These are phyloP conservation scores for Grus americana DNA, from an alignment of 2,113 vertebrate genomes.

Conservation along the genomic window DNA sequence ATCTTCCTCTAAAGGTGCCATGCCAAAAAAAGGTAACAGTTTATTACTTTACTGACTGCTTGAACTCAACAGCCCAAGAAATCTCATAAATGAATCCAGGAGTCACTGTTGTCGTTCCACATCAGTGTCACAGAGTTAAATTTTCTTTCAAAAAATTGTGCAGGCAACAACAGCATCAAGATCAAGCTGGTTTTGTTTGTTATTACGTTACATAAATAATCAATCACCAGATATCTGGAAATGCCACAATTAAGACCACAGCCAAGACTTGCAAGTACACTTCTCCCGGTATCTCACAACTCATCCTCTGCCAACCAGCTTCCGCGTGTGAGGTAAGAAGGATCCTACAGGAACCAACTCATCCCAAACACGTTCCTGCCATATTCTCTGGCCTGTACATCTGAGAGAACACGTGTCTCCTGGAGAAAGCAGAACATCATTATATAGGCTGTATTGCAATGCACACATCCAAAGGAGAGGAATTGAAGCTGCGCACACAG, in stretches of 20 bases:
- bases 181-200: not conserved
- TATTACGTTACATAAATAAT: not conserved
- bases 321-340: not conserved
- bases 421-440: not conserved
- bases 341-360: not conserved
- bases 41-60: not conserved
- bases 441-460: not conserved
- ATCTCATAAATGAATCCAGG: not conserved
- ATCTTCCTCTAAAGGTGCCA: not conserved
- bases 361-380: not conserved
- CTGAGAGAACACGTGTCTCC: not conserved
- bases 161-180: not conserved
- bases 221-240: not conserved
- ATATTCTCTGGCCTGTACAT: not conserved
- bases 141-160: not conserved
- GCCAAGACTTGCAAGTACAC: not conserved
- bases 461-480: not conserved
- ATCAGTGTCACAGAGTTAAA: not conserved
- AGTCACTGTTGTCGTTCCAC: not conserved
- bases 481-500: not conserved
- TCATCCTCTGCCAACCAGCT: not conserved
- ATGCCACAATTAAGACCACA: not conserved
- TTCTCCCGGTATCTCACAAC: not conserved
- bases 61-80: not conserved
- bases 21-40: not conserved